phyloP scores from a whole-genome alignment of 2,888 invertebrate genomes.

The Aspidiotus rigidus region DNA sequence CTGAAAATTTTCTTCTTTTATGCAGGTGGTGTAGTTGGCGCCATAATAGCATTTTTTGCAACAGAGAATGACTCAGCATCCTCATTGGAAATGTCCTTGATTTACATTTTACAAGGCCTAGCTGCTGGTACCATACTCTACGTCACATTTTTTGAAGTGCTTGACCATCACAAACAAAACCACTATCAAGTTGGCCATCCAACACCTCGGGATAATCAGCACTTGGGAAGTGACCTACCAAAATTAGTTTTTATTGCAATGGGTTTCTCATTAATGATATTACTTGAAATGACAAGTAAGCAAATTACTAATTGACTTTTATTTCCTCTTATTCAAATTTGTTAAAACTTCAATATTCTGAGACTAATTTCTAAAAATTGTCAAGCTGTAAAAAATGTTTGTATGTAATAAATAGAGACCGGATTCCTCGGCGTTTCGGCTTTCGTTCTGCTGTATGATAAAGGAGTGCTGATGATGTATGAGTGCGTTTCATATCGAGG shows the following conservation, averaged over 20 bases:
- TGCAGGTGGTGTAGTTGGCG: no score
- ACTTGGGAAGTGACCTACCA: conserved; percentile 25
- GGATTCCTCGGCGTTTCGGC: no score
- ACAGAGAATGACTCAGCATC: conserved; percentile 35
- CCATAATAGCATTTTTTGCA: no score
- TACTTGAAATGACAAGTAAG: conserved; percentile 36
- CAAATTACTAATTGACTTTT: not conserved
- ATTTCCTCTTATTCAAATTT: no score
- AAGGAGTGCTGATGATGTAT: no score
- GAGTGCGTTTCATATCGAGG: no score
- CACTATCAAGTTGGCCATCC: conserved; percentile 2
- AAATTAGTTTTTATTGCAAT: conserved; percentile 35
- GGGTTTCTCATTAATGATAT: conserved; percentile 37
- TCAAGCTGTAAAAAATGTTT: no score
- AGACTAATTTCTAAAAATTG: no score
- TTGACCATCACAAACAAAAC: conserved; percentile 43
- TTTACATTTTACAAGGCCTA: conserved; percentile 46
- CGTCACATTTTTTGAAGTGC: conserved; percentile 49
- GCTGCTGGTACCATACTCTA: conserved; percentile 49
- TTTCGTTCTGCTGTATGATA: no score
- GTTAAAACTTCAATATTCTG: no score
- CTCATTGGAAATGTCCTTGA: conserved; percentile 43
- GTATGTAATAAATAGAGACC: no score
- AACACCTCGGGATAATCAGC: conserved; percentile 38
- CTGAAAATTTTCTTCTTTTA: no score